These are phyloP conservation scores for Cephus cinctus DNA, from an alignment of 1,140 invertebrate species.

Conservation along the genomic window DNA sequence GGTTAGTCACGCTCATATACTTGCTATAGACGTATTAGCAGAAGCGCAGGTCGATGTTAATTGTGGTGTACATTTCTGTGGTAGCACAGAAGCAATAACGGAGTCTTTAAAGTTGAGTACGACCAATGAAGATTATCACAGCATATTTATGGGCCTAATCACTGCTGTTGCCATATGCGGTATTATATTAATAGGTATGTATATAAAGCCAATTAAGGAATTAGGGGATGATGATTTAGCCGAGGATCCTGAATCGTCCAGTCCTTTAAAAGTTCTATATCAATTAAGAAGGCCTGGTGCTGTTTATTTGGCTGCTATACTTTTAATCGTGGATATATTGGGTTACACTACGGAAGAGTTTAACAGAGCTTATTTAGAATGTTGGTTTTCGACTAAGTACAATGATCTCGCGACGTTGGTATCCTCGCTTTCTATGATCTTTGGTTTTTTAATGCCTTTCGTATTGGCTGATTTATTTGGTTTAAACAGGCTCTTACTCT, in stretches of 20 bases:
- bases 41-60: background rate
- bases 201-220: constrained; percentile 9
- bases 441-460: constrained; percentile 6
- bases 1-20: background rate
- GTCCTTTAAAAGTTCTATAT: background rate
- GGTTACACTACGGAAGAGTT: constrained; percentile 3
- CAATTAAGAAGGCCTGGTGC: constrained; percentile 3
- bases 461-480: constrained; percentile 5
- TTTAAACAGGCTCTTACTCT: constrained; percentile 1
- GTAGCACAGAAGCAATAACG: no score
- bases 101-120: background rate
- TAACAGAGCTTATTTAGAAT: background rate
- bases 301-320: background rate
- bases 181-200: constrained; percentile 11
- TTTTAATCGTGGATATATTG: background rate
- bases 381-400: background rate
- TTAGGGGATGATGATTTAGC: background rate
- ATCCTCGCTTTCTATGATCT: constrained; percentile 2
- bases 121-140: constrained; percentile 4
- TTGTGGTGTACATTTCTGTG: constrained; percentile 4
- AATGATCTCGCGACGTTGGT: background rate
- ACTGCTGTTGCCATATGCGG: constrained; percentile 1
- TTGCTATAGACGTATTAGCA: background rate
- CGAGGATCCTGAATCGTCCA: background rate
- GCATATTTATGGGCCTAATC: background rate